Base-by-base conservation (phyloP, 30 jellyfish, hydroid and myxozoan species). In the Aurelia coerulea region DNA sequence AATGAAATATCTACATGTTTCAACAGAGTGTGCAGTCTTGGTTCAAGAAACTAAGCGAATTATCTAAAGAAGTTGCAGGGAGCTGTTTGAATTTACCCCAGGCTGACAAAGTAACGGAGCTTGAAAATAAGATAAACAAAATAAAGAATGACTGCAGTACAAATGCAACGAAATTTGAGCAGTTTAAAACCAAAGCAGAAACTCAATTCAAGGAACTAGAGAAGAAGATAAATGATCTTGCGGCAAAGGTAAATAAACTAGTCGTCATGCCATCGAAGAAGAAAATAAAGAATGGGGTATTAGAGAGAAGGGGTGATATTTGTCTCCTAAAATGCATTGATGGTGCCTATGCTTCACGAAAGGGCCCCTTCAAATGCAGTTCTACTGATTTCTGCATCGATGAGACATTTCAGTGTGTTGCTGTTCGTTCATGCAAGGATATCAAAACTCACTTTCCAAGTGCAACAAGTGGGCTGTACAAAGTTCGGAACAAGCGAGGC, bases 311-410 rank as follows among this genome's bases (percentile, higher is more conserved):
- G 17, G 95, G 90, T 2, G 80, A 67, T 80, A 35, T 19, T 7
- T 78, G 95, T 17, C 8, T 18, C 64, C 33, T 76, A 60, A 58
- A 65, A 68, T 86, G 95, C 90, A 58, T 19, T 16, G 69, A 56
- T 18, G 95, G 95, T 10, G 76, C 90, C 16, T 86, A 75, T 74
- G 86, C 95, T 7, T 0, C 42, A 10, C 90, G 85, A 32, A 34
- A 18, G 42, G 17, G 42, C 23, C 10, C 65, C 2, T 76, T 86
- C 67, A 50, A 31, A n/a, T 86, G 95, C 80, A 73, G 18, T 9
- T 62, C 59, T 34, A 62, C 81, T 19, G 90, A 56, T 33, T 49
- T 1, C 54, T 85, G 83, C 46, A 37, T 49, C 9, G 46, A 64
- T 31, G 76, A 46, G 10, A 59, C 39, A 17, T 31, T 23, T 5